Conservation (phyloP, 2,888 invertebrate species). For the Nasonovia ribisnigri region DNA sequence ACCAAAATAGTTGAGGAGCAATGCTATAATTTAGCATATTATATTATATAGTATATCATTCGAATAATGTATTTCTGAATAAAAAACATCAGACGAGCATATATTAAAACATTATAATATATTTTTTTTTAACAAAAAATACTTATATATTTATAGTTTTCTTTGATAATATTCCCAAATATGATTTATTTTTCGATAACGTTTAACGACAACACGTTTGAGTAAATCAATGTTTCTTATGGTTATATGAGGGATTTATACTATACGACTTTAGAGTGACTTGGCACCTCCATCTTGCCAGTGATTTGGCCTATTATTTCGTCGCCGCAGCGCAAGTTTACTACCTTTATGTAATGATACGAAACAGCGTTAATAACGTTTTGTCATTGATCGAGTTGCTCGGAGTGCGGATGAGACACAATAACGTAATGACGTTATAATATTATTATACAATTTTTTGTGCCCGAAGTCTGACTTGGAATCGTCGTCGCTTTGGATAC, state of each 20-base stretch:
- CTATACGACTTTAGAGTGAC: not conserved
- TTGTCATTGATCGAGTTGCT: conserved; percentile 40
- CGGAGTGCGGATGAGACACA: not conserved
- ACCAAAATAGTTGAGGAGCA: too few relatives aligned
- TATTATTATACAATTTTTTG: conserved; percentile 2
- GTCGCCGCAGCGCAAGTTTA: not conserved
- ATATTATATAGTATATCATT: not conserved
- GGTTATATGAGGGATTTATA: not conserved
- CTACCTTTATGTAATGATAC: not conserved
- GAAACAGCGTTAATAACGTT: not conserved
- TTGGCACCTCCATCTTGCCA: not conserved
- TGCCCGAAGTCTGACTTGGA: not conserved
- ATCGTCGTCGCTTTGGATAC: not conserved
- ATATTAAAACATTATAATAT: not conserved
- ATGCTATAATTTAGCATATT: too few relatives aligned
- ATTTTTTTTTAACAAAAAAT: not conserved
- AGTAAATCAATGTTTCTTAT: not conserved
- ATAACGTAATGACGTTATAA: not conserved
- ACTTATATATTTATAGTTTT: not conserved
- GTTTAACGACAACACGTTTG: not conserved
- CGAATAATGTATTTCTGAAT: not conserved
- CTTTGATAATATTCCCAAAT: not conserved
- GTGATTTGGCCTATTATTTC: not conserved
- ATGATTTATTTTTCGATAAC: not conserved
- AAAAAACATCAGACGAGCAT: not conserved